A percentile compares a stretch with the other conserved stretches of the same genome.
Evolutionary conservation across 2,888 invertebrate genomes (phyloP).

Genomic region (Arge pagana): DNA sequence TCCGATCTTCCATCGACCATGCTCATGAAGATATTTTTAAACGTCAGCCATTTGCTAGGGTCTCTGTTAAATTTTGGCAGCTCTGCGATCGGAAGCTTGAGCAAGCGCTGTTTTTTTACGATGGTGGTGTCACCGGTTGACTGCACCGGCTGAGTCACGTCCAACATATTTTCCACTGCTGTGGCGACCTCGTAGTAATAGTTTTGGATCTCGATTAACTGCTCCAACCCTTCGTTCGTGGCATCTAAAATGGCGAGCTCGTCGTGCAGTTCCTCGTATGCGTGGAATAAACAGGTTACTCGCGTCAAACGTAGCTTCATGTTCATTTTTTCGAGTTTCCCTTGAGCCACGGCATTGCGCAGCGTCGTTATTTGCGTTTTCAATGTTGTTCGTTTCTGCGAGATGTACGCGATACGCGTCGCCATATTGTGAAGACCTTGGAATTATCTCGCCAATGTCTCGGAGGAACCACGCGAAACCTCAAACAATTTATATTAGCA

Average conservation of each 20-base stretch:
- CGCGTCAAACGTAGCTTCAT: slow-evolving; percentile 15
- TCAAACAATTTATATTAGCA: too few relatives aligned
- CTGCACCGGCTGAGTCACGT: slow-evolving; percentile 2
- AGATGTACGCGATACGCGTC: slow-evolving; percentile 11
- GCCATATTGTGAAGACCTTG: slow-evolving; percentile 6
- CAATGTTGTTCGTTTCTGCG: slow-evolving; percentile 16
- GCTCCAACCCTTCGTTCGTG: background rate
- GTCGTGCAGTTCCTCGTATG: slow-evolving; percentile 17
- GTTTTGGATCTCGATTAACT: slow-evolving; percentile 15
- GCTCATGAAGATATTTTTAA: background rate
- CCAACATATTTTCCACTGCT: slow-evolving; percentile 16
- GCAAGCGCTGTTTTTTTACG: background rate
- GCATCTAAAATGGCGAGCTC: too few relatives aligned
- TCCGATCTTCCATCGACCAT: background rate
- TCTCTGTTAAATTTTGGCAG: background rate
- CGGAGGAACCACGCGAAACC: too few relatives aligned
- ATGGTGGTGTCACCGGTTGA: slow-evolving; percentile 11
- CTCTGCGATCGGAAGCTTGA: background rate
- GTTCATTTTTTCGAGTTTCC: slow-evolving; percentile 9
- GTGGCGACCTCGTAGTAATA: slow-evolving; percentile 19
- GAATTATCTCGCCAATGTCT: background rate
- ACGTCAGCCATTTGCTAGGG: background rate
- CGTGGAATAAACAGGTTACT: slow-evolving; percentile 15
- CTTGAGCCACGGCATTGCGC: slow-evolving; percentile 15
- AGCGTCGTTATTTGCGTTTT: slow-evolving; percentile 17